A percentile compares a stretch with the other conserved stretches of the same genome.
These are phyloP conservation scores for Coptotermes formosanus DNA, from an alignment of 1,140 invertebrate genomes.

Conservation along the genomic window DNA sequence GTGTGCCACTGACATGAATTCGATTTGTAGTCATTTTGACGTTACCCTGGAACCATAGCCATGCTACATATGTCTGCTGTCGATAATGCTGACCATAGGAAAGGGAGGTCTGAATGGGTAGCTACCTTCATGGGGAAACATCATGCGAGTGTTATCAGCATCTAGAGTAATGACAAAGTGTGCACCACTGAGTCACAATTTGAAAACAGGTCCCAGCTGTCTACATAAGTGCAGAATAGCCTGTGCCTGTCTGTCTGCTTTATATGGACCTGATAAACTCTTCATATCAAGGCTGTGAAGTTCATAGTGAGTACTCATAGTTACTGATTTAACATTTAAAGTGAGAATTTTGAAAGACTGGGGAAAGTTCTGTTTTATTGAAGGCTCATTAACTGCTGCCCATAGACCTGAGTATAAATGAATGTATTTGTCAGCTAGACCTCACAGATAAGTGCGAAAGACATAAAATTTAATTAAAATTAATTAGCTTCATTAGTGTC, in stretches of 20 bases:
- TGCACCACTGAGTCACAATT: slow-evolving; percentile 42
- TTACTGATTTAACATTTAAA: no score
- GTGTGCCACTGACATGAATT: no score
- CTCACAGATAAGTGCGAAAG: no score
- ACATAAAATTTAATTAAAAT: no score
- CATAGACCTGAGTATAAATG: no score
- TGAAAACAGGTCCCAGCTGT: slow-evolving; percentile 44
- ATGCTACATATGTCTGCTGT: slow-evolving; percentile 42
- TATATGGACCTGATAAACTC: slow-evolving; percentile 41
- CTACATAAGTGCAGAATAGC: slow-evolving; percentile 43
- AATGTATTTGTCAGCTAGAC: no score
- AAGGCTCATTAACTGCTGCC: no score
- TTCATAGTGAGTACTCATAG: no score
- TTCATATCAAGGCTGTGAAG: background rate
- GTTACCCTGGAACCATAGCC: slow-evolving; percentile 45
- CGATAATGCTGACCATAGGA: slow-evolving; percentile 44
- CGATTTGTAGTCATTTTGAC: no score
- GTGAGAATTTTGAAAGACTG: no score
- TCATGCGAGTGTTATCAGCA: slow-evolving; percentile 42
- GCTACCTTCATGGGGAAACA: slow-evolving; percentile 45
- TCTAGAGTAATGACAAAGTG: slow-evolving; percentile 43
- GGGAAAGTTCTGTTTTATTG: no score
- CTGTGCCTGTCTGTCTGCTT: slow-evolving; percentile 43
- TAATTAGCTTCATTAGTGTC: no score
- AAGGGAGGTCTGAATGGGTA: slow-evolving; percentile 44